phyloP scores from a whole-genome alignment of 2,113 vertebrate genomes.

The Aphelocoma coerulescens region DNA sequence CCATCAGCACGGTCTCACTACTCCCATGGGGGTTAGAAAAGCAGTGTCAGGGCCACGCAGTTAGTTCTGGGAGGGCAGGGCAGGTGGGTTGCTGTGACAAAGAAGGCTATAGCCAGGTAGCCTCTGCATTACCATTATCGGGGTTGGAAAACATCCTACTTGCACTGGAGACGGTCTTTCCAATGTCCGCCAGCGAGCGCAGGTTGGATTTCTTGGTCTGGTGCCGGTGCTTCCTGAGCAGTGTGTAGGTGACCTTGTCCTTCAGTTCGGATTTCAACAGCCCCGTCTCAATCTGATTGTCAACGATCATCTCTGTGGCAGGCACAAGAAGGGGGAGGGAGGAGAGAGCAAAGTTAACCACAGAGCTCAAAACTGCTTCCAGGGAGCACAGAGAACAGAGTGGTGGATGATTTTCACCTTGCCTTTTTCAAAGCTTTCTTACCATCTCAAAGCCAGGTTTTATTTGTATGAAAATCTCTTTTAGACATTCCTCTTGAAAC shows the following conservation, averaged over 20 bases:
- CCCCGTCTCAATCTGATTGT: constrained; percentile 93
- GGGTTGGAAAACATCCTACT: constrained; percentile 98
- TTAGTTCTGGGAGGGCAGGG: constrained; percentile 36
- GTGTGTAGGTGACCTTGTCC: constrained; percentile 94
- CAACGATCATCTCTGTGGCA: constrained; percentile 88
- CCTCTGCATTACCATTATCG: constrained; percentile 93
- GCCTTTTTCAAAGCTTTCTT: neutral
- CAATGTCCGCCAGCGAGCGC: constrained; percentile 94
- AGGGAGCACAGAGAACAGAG: neutral
- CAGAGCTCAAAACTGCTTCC: neutral
- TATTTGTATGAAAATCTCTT: neutral
- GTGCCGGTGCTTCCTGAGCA: constrained; percentile 94
- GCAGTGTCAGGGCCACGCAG: constrained; percentile 11
- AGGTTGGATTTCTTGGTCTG: constrained; percentile 99
- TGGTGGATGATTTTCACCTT: accelerated
- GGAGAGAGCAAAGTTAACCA: neutral
- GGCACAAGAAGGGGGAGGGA: neutral
- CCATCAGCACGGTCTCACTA: neutral
- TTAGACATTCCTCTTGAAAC: neutral
- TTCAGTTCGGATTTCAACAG: constrained; percentile 89
- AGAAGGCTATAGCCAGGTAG: constrained; percentile 78
- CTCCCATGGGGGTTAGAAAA: neutral
- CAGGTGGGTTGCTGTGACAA: neutral
- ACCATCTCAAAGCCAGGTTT: neutral
- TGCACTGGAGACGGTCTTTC: constrained; percentile 99